Percentiles rank a stretch among this genome's conserved stretches.
phyloP scores from a whole-genome alignment of 23 tunicate species.

The Phallusia fumigata region DNA sequence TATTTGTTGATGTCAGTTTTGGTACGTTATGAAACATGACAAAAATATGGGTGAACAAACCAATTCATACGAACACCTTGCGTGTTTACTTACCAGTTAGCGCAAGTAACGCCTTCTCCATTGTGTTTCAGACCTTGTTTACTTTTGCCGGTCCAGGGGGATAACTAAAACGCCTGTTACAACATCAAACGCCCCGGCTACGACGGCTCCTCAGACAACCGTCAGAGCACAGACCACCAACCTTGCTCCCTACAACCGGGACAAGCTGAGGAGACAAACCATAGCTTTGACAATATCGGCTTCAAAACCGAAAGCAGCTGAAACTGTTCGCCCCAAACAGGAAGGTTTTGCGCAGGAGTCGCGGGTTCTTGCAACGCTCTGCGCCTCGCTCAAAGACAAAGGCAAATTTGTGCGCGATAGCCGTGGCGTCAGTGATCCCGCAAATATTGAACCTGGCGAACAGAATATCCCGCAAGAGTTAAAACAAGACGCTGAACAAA shows the following conservation, averaged over 20 bases:
- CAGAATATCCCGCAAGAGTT: not conserved
- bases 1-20: no score
- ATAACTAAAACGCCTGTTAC: not conserved
- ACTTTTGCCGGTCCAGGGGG: constrained; percentile 43
- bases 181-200: not conserved
- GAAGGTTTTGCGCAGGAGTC: not conserved
- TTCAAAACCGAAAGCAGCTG: not conserved
- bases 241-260: not conserved
- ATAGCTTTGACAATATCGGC: not conserved
- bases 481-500: not conserved
- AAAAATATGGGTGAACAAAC: no score
- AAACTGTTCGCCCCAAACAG: not conserved
- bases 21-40: no score
- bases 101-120: not conserved
- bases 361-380: constrained; percentile 20
- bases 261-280: not conserved
- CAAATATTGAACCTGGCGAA: not conserved
- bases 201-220: not conserved
- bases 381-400: constrained; percentile 43
- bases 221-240: not conserved
- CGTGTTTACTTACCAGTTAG: no score
- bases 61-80: no score
- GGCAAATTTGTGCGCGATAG: constrained; percentile 44
- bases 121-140: constrained; percentile 24
- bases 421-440: not conserved